phyloP scores from a whole-genome alignment of 2,888 invertebrate genomes.

The Acanthopleura granulata region DNA sequence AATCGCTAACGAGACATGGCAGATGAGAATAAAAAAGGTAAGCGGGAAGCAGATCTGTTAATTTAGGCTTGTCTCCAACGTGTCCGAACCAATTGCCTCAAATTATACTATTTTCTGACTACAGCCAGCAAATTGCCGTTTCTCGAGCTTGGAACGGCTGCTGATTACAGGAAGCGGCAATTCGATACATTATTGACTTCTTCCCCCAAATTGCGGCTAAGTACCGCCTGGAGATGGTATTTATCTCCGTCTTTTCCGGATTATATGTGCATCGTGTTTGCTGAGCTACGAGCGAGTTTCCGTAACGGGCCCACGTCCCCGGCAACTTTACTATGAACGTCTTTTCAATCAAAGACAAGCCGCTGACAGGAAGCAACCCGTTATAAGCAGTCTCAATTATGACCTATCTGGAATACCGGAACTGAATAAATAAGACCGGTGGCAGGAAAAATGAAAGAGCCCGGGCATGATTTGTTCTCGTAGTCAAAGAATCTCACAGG shows the following conservation, averaged over 20 bases:
- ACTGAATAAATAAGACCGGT: conserved; percentile 17
- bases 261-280: conserved; percentile 1
- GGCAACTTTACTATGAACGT: not conserved
- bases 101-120: conserved; percentile 8
- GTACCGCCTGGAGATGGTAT: conserved; percentile 1
- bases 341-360: conserved; percentile 17
- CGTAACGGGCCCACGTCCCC: not conserved
- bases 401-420: conserved; percentile 12
- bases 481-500: conserved; percentile 7
- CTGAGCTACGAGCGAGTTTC: conserved; percentile 6
- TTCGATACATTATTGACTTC: conserved; percentile 20
- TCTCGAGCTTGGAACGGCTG: not conserved
- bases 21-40: conserved; percentile 19
- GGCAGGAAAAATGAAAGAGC: conserved; percentile 17
- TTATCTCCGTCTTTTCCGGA: conserved; percentile 11
- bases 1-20: conserved; percentile 8
- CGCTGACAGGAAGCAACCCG: not conserved
- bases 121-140: conserved; percentile 1
- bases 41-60: conserved; percentile 11
- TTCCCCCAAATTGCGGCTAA: conserved; percentile 11
- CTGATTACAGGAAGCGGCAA: conserved; percentile 12
- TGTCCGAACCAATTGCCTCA: conserved; percentile 17
- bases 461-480: not conserved
- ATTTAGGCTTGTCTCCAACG: conserved; percentile 10
- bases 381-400: not conserved